These are phyloP conservation scores for Aphrophora alni DNA, from an alignment of 2,888 invertebrate genomes.

Conservation along the genomic window DNA sequence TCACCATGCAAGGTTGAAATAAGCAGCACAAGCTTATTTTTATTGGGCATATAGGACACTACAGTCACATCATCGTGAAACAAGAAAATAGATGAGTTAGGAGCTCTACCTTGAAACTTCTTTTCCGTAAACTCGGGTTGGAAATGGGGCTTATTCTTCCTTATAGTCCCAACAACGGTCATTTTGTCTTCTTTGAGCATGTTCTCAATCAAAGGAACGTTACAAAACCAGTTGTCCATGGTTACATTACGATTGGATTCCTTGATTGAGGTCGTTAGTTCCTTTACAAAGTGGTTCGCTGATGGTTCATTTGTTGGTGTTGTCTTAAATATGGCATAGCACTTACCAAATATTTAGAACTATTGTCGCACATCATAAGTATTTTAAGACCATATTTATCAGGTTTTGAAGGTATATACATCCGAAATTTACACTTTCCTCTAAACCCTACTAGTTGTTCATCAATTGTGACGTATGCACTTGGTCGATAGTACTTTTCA, in stretches of 20 bases:
- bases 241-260: slow-evolving; percentile 42
- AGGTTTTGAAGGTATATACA: slow-evolving; percentile 49
- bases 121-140: slow-evolving; percentile 51
- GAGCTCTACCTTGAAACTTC: slow-evolving; percentile 39
- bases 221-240: slow-evolving; percentile 43
- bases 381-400: slow-evolving; percentile 49
- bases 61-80: slow-evolving; percentile 49
- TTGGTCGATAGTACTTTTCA: slow-evolving; percentile 42
- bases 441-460: slow-evolving; percentile 49
- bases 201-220: slow-evolving; percentile 44
- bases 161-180: slow-evolving; percentile 40
- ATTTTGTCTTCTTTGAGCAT: slow-evolving; percentile 40
- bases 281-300: slow-evolving; percentile 23
- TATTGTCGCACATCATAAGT: slow-evolving; percentile 14
- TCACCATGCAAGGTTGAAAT: slow-evolving; percentile 47
- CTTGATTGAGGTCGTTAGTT: slow-evolving; percentile 27
- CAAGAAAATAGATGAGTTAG: slow-evolving; percentile 49
- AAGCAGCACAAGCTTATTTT: slow-evolving; percentile 49
- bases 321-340: slow-evolving; percentile 38
- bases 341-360: slow-evolving; percentile 28
- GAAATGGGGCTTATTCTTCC: slow-evolving; percentile 51
- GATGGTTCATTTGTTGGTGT: background rate
- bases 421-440: slow-evolving; percentile 47
- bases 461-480: slow-evolving; percentile 46
- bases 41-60: slow-evolving; percentile 50